Percentiles rank a stretch among this genome's conserved stretches.
Conservation (phyloP, 37 sponge, comb jelly and placozoan species). For the Theonella swinhoei region DNA sequence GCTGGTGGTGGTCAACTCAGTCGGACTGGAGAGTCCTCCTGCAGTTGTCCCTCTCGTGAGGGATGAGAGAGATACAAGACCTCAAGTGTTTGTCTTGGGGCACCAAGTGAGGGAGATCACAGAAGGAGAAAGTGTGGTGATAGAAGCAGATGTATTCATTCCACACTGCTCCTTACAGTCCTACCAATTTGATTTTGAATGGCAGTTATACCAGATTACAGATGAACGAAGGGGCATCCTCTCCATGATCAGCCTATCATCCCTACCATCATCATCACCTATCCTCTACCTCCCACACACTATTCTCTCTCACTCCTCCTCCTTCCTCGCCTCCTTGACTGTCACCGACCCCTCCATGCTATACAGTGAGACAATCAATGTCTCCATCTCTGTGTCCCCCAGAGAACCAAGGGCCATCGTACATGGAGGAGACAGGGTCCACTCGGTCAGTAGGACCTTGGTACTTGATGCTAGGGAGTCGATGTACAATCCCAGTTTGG, state of each 20-base stretch:
- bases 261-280: neutral
- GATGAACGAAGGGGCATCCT: slow-evolving; percentile 26
- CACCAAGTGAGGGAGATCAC: neutral
- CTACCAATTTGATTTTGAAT: neutral
- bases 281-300: slow-evolving; percentile 34
- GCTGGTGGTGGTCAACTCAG: slow-evolving; percentile 56
- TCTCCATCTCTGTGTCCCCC: slow-evolving; percentile 17
- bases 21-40: slow-evolving; percentile 37
- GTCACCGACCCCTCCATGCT: slow-evolving; percentile 1
- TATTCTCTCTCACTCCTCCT: slow-evolving; percentile 2
- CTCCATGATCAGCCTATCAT: neutral
- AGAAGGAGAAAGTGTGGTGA: slow-evolving; percentile 1
- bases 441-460: slow-evolving; percentile 19
- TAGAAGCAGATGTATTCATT: slow-evolving; percentile 6
- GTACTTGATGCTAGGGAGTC: slow-evolving; percentile 61
- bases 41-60: slow-evolving; percentile 12
- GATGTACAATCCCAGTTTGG: neutral
- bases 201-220: slow-evolving; percentile 23
- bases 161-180: neutral
- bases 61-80: neutral
- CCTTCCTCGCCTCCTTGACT: slow-evolving; percentile 16
- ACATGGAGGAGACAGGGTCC: slow-evolving; percentile 46
- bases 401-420: slow-evolving; percentile 13
- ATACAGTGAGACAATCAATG: neutral
- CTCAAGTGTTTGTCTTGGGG: slow-evolving; percentile 16